These are phyloP conservation scores for Brevimyrus niger DNA, from an alignment of 2,113 vertebrate genomes.

Conservation along the genomic window DNA sequence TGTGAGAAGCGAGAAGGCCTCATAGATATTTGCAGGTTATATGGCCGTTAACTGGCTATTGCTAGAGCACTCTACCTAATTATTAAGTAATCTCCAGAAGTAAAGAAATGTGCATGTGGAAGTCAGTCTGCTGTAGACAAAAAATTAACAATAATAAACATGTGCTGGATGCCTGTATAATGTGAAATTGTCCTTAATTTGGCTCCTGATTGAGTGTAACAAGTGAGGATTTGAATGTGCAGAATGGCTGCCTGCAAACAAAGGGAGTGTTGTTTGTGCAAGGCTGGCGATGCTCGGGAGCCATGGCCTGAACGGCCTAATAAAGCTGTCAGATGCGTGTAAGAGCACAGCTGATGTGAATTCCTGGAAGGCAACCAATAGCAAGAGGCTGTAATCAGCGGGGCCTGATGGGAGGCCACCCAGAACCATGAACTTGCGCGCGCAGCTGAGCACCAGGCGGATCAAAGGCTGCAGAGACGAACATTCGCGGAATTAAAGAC, in stretches of 20 bases:
- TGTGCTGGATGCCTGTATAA: not conserved
- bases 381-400: slow-evolving; percentile 66
- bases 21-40: slow-evolving; percentile 46
- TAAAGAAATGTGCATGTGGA: slow-evolving; percentile 71
- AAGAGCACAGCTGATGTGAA: slow-evolving; percentile 71
- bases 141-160: not conserved
- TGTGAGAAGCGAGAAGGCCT: slow-evolving; percentile 49
- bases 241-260: not conserved
- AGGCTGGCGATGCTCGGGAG: slow-evolving; percentile 47
- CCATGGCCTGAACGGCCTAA: slow-evolving; percentile 60
- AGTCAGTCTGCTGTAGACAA: slow-evolving; percentile 76
- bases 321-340: slow-evolving; percentile 87
- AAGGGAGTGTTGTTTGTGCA: slow-evolving; percentile 27
- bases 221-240: not conserved
- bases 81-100: slow-evolving; percentile 81
- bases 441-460: slow-evolving; percentile 52
- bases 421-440: slow-evolving; percentile 57
- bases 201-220: not conserved
- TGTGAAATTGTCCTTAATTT: not conserved
- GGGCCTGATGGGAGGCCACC: slow-evolving; percentile 87
- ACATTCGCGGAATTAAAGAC: slow-evolving; percentile 60
- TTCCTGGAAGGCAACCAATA: slow-evolving; percentile 71
- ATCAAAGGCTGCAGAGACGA: slow-evolving; percentile 71
- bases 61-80: slow-evolving; percentile 43
- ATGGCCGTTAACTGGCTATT: slow-evolving; percentile 58